These are phyloP conservation scores for Drosophila saltans DNA, from an alignment of 1,140 invertebrate genomes.

Conservation along the genomic window DNA sequence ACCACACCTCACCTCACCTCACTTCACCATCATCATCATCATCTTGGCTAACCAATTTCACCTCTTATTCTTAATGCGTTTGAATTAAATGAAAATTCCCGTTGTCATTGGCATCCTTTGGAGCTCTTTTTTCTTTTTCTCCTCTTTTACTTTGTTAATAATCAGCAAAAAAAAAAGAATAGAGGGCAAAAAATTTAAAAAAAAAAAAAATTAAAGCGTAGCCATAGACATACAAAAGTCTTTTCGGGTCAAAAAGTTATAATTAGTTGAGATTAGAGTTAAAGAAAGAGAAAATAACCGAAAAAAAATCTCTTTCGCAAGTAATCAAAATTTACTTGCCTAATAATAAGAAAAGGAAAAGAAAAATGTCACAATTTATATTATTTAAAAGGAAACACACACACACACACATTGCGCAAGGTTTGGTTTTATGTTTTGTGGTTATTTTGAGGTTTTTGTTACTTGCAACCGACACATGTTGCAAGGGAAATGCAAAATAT, in stretches of 20 bases:
- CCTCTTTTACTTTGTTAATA: conserved; percentile 4
- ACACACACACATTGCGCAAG: background rate
- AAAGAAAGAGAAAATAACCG: background rate
- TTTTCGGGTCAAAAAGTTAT: conserved; percentile 58
- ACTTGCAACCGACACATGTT: conserved; percentile 38
- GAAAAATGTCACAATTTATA: background rate
- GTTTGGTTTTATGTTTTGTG: conserved; percentile 9
- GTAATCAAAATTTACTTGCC: background rate
- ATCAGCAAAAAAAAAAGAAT: conserved; percentile 18
- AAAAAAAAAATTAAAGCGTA: conserved; percentile 3
- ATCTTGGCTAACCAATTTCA: conserved; percentile 1
- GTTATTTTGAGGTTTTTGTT: conserved; percentile 21
- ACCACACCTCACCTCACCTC: background rate
- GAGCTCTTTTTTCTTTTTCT: background rate
- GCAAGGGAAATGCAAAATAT: conserved; percentile 65
- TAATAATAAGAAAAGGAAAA: background rate
- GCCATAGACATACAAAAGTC: conserved; percentile 40
- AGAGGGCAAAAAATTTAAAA: conserved; percentile 9
- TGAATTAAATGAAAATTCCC: conserved; percentile 8
- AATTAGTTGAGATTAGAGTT: conserved; percentile 55
- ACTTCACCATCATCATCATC: background rate
- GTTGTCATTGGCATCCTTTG: conserved; percentile 6
- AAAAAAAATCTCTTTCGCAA: conserved; percentile 1
- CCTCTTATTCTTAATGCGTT: background rate
- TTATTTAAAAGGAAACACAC: background rate